Evolutionary conservation across 2,113 vertebrate genomes (phyloP), one percentile per base, ranked within the genome.

Genomic region (Mustela nigripes): DNA sequence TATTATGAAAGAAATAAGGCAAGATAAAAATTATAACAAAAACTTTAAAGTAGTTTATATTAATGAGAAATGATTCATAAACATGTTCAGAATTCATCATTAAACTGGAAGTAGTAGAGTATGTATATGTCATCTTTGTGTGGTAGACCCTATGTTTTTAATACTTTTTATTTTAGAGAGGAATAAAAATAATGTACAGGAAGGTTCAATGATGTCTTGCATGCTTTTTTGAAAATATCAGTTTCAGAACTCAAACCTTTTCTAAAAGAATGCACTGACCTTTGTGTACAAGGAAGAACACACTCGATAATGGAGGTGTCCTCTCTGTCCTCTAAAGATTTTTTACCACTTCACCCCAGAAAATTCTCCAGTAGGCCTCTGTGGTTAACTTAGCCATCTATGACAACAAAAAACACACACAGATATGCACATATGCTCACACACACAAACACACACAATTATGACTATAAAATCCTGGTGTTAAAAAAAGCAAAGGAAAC

Each of bases 61-160:
- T 80, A 91, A 83, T 78, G n/a, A 91, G 11, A 96, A 84, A 3
- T 58, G 16, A 45, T 48, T 92, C 15, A 56, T 4, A 88, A 87
- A 93, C 5, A 58, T 19, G 11, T 33, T 65, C 21, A 63, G 4
- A 91, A 91, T 74, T 81, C 15, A 87, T 91, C 33, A 71, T 12
- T 83, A 7, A 88, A 16, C 22, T 81, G 1, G 22, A 45, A 85
- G 2, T 9, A 42, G 4, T 69, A 88, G 14, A 5, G 1, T 69
- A 45, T 4, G 2, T 21, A 26, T 0, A 58, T 56, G 4, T n/a
- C 15, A 65, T 50, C 74, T 1, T 0, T 73, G 31, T 60, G 5
- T 78, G 5, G 1, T 39, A 93, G 28, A 67, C 11, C 1, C 7
- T 71, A 65, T 11, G 7, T 82, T 69, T 91, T 87, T 42, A 71